A percentile compares a stretch with the other conserved stretches of the same genome.
phyloP scores from a whole-genome alignment of 2,797 vertebrate species.

The Aplochiton taeniatus region DNA sequence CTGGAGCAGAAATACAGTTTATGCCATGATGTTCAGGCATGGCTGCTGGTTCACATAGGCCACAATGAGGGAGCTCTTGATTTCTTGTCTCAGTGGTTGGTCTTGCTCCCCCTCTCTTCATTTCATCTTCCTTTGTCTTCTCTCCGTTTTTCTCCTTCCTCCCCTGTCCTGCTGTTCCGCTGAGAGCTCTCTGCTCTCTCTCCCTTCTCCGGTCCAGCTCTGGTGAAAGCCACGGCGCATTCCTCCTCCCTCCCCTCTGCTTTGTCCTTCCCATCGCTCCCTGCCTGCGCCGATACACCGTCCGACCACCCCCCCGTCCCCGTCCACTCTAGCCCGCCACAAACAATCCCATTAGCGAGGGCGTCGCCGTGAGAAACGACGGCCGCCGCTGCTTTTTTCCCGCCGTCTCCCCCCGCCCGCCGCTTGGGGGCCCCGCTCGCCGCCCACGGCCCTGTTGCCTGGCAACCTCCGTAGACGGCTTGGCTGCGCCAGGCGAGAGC shows the following conservation, averaged over 20 bases:
- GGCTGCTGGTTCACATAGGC: conserved; percentile 24
- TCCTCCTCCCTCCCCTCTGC: neutral
- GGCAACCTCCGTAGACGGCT: conserved; percentile 74
- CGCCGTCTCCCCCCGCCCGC: conserved; percentile 51
- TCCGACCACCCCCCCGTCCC: conserved; percentile 30
- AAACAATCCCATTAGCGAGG: conserved; percentile 71
- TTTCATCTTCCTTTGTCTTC: conserved; percentile 15
- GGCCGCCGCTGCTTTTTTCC: conserved; percentile 50
- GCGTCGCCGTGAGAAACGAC: conserved; percentile 77
- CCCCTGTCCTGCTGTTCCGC: neutral
- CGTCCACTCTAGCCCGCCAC: conserved; percentile 53
- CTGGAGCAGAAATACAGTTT: too few species aligned
- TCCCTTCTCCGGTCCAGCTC: conserved; percentile 10
- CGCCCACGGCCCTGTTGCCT: conserved; percentile 71
- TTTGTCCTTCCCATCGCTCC: neutral
- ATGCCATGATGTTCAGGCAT: too few species aligned
- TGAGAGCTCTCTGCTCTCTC: conserved; percentile 17
- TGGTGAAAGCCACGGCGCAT: neutral
- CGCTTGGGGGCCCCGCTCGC: conserved; percentile 52
- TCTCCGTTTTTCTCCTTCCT: neutral
- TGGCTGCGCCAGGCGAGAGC: conserved; percentile 50
- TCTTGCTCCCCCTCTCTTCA: conserved; percentile 10
- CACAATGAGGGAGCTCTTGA: conserved; percentile 52
- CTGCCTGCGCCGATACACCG: conserved; percentile 17
- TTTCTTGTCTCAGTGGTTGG: conserved; percentile 34